Evolutionary conservation across 2,113 vertebrate genomes (phyloP).

Genomic region (Rhinopomastus cyanomelas): DNA sequence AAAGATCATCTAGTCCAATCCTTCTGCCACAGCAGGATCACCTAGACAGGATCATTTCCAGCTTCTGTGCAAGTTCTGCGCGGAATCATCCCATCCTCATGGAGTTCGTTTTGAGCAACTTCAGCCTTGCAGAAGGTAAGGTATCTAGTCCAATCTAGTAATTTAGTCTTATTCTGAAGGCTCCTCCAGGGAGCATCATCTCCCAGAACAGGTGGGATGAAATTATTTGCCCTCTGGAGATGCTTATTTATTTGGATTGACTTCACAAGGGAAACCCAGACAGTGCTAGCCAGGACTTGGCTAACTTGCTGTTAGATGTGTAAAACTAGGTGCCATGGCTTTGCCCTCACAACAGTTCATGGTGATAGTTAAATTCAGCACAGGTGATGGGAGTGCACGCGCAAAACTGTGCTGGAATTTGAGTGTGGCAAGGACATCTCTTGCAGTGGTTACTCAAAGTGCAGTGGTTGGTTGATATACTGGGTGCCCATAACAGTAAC

Average conservation of each 20-base stretch:
- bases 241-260: conserved; percentile 47
- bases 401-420: conserved; percentile 9
- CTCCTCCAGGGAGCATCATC: conserved; percentile 8
- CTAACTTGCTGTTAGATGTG: conserved; percentile 31
- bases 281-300: conserved; percentile 43
- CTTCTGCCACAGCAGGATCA: too few relatives aligned
- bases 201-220: conserved; percentile 25
- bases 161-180: not conserved
- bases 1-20: too few relatives aligned
- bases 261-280: conserved; percentile 52
- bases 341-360: not conserved
- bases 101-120: not conserved
- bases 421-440: not conserved
- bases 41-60: too few relatives aligned
- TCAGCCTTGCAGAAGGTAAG: not conserved
- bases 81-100: not conserved
- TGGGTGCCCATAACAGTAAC: not conserved
- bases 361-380: conserved; percentile 5
- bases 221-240: conserved; percentile 65
- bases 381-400: not conserved
- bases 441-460: conserved; percentile 31
- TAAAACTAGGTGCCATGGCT: conserved; percentile 21
- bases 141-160: not conserved
- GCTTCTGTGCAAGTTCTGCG: not conserved
- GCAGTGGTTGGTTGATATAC: conserved; percentile 46